A percentile compares a stretch with the other conserved stretches of the same genome.
Evolutionary conservation across 2,888 invertebrate genomes (phyloP).

Genomic region (Sussaba pulchella): DNA sequence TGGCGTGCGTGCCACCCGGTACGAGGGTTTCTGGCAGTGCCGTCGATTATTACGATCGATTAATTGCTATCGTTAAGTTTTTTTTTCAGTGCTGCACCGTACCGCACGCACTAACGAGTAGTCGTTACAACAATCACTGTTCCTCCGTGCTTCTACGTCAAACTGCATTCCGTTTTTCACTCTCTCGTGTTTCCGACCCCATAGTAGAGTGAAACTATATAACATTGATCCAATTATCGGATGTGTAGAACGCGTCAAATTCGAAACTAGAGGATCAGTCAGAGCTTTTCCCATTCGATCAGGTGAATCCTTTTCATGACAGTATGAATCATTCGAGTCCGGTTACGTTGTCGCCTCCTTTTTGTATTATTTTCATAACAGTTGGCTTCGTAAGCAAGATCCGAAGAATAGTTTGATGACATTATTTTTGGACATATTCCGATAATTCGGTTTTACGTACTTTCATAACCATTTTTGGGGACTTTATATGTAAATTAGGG

Average conservation of each 20-base stretch:
- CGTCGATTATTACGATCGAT: conserved; percentile 52
- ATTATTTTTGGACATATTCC: too few relatives aligned
- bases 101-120: conserved; percentile 18
- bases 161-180: background rate
- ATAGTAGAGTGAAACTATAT: background rate
- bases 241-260: background rate
- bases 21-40: background rate
- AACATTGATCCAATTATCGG: conserved; percentile 20
- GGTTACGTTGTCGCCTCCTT: too few relatives aligned
- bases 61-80: conserved; percentile 55
- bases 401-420: too few relatives aligned
- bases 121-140: conserved; percentile 9
- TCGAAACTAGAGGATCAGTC: conserved; percentile 3
- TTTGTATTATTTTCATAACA: too few relatives aligned
- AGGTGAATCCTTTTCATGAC: background rate
- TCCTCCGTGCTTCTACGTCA: conserved; percentile 1
- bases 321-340: background rate
- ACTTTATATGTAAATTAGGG: too few relatives aligned
- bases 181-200: background rate
- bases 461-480: too few relatives aligned
- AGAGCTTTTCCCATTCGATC: background rate
- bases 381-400: too few relatives aligned
- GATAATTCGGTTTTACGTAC: too few relatives aligned
- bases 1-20: conserved; percentile 1
- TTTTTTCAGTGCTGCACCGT: conserved; percentile 12